Conservation (phyloP, 2,113 vertebrate species). For the Chlamydotis undulata region DNA sequence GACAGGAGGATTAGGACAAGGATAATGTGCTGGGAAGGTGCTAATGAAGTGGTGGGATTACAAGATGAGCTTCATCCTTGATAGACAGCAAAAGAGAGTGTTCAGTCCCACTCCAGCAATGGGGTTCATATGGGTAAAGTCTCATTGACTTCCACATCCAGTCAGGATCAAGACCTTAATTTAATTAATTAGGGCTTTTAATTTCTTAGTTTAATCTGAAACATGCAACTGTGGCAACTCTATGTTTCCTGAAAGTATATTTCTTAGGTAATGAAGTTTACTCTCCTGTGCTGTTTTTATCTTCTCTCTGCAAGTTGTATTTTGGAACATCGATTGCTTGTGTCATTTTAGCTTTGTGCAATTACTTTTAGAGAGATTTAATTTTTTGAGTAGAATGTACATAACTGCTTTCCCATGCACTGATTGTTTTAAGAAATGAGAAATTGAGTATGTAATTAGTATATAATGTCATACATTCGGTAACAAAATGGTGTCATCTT, state of each 20-base stretch:
- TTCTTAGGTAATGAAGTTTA: background rate
- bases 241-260: background rate
- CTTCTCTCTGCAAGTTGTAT: background rate
- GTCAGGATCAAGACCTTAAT: background rate
- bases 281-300: background rate
- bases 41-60: conserved; percentile 79
- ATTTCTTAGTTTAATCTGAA: background rate
- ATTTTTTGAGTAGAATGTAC: background rate
- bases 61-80: conserved; percentile 28
- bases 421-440: background rate
- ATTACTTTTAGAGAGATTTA: background rate
- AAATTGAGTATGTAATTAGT: background rate
- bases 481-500: background rate
- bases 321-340: background rate
- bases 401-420: background rate
- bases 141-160: background rate
- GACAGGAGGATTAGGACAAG: conserved; percentile 63
- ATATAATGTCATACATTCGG: background rate
- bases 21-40: conserved; percentile 71
- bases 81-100: conserved; percentile 8
- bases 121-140: background rate
- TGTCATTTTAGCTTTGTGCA: background rate
- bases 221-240: background rate
- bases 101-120: background rate
- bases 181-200: conserved; percentile 35